Evolutionary conservation across 1,140 invertebrate genomes (phyloP).

Genomic region (Microplitis mediator): DNA sequence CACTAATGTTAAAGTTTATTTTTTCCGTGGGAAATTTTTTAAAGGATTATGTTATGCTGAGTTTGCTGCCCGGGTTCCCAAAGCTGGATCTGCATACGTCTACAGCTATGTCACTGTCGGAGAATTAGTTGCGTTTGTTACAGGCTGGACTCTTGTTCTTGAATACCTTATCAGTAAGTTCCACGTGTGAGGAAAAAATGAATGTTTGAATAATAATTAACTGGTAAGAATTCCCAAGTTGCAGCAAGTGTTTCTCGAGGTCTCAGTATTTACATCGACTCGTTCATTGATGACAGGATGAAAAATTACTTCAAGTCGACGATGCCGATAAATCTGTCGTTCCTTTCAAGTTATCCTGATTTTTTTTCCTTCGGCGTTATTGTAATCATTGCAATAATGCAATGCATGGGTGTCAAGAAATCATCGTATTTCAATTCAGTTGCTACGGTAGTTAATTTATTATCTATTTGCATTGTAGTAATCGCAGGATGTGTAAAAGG

Average conservation of each 20-base stretch:
- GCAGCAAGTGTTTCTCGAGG: slow-evolving; percentile 91
- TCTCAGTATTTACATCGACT: slow-evolving; percentile 87
- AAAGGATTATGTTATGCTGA: slow-evolving; percentile 82
- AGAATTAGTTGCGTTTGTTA: slow-evolving; percentile 78
- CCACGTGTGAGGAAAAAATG: not conserved
- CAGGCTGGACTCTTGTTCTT: slow-evolving; percentile 88
- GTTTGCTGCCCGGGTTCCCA: slow-evolving; percentile 85
- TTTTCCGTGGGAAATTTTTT: too few relatives aligned
- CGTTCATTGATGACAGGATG: slow-evolving; percentile 77
- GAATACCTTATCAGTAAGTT: slow-evolving; percentile 84
- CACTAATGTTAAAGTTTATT: too few relatives aligned
- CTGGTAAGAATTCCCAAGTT: slow-evolving; percentile 56
- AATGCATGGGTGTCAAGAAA: slow-evolving; percentile 85
- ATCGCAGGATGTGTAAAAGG: slow-evolving; percentile 58
- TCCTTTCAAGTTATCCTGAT: slow-evolving; percentile 82
- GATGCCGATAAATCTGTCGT: slow-evolving; percentile 70
- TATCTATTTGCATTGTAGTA: slow-evolving; percentile 81
- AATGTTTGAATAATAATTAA: not conserved
- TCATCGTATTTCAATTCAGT: slow-evolving; percentile 89
- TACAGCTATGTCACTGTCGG: slow-evolving; percentile 89
- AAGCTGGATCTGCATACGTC: slow-evolving; percentile 84
- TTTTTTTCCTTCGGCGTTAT: slow-evolving; percentile 78
- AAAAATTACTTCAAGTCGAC: slow-evolving; percentile 66
- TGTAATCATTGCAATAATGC: slow-evolving; percentile 69
- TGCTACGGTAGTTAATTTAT: slow-evolving; percentile 85